These are phyloP conservation scores for Chamaea fasciata DNA, from an alignment of 2,113 vertebrate genomes.

Conservation along the genomic window DNA sequence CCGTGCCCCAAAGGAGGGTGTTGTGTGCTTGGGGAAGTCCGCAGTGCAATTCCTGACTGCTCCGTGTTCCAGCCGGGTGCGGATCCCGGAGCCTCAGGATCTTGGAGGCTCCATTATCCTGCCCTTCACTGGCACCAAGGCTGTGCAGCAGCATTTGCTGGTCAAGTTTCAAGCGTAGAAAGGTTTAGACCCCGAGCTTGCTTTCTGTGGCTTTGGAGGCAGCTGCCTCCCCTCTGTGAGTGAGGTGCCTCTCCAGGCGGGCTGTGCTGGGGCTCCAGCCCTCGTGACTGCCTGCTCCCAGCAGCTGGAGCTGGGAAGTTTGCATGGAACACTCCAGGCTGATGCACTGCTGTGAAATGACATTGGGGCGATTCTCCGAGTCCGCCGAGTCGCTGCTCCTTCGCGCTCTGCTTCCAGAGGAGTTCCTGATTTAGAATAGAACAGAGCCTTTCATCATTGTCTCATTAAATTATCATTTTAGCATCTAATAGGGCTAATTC, in stretches of 20 bases:
- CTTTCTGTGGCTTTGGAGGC: background rate
- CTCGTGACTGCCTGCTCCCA: background rate
- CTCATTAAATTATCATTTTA: conserved; percentile 42
- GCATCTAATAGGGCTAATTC: conserved; percentile 27
- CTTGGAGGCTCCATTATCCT: background rate
- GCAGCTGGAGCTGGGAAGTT: background rate
- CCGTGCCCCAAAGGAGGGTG: background rate
- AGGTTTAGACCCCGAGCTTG: background rate
- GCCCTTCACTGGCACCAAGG: background rate
- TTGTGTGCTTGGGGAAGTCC: background rate
- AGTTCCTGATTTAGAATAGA: background rate
- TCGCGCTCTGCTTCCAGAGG: background rate
- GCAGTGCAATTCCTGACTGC: background rate
- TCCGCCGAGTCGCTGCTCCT: background rate
- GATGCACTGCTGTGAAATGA: background rate
- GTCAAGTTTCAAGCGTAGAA: background rate
- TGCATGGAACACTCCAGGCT: background rate
- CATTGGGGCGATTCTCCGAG: background rate
- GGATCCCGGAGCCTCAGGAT: background rate
- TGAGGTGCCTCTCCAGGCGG: background rate
- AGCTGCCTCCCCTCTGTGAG: background rate
- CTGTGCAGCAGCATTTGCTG: background rate
- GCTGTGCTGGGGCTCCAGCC: background rate
- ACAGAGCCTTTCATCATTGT: conserved; percentile 24
- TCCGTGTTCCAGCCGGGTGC: background rate